Percentiles rank a stretch among this genome's conserved stretches.
phyloP scores from a whole-genome alignment of 2,113 vertebrate genomes.

The Cephalophus harveyi region DNA sequence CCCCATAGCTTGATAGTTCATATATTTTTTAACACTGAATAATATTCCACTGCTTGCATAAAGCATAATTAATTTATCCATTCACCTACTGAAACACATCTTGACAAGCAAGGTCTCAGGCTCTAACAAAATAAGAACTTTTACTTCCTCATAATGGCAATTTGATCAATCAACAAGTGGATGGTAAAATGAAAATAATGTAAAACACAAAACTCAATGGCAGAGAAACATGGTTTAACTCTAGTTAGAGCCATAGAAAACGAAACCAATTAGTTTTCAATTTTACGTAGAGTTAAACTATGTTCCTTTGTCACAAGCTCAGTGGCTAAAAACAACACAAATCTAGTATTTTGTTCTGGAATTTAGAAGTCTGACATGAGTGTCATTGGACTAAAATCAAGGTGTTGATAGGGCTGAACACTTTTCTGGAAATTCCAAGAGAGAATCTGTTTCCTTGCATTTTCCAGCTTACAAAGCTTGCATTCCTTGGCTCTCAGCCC shows the following conservation, averaged over 20 bases:
- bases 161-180: neutral
- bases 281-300: neutral
- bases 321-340: neutral
- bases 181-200: neutral
- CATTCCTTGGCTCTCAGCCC: neutral
- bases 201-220: neutral
- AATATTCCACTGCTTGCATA: neutral
- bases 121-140: neutral
- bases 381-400: neutral
- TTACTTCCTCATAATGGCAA: neutral
- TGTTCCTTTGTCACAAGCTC: neutral
- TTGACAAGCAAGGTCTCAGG: neutral
- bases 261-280: neutral
- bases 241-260: neutral
- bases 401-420: neutral
- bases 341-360: neutral
- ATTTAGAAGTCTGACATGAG: neutral
- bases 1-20: neutral
- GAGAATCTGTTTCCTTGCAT: neutral
- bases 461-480: neutral
- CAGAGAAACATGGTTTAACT: neutral
- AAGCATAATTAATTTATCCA: neutral
- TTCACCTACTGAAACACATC: neutral
- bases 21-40: neutral
- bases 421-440: neutral